A percentile compares a stretch with the other conserved stretches of the same genome.
These are phyloP conservation scores for Chelmon rostratus DNA, from an alignment of 2,797 vertebrate species.

Conservation along the genomic window DNA sequence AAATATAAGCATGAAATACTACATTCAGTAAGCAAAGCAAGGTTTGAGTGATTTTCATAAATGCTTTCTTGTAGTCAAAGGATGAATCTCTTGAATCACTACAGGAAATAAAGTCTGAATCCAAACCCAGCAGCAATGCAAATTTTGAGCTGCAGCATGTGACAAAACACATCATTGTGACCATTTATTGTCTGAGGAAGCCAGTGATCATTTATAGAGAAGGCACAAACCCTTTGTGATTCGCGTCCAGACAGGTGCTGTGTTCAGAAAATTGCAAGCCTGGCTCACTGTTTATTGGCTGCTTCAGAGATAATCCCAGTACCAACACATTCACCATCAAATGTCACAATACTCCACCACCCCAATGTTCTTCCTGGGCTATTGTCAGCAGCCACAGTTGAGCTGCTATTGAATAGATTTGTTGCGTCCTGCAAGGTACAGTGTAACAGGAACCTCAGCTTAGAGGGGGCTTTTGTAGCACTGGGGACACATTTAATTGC, in stretches of 20 bases:
- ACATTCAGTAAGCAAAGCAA: background rate
- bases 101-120: background rate
- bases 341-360: constrained; percentile 63
- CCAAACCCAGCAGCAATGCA: constrained; percentile 7
- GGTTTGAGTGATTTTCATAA: constrained; percentile 21
- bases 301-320: constrained; percentile 60
- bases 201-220: constrained; percentile 40
- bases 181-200: constrained; percentile 27
- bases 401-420: constrained; percentile 64
- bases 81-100: constrained; percentile 17
- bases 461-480: constrained; percentile 63
- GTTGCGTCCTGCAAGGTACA: constrained; percentile 59
- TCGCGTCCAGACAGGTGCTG: constrained; percentile 51
- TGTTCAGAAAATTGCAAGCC: constrained; percentile 58
- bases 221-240: constrained; percentile 47
- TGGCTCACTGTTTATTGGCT: constrained; percentile 48
- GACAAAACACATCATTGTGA: constrained; percentile 30
- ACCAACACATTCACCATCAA: constrained; percentile 62
- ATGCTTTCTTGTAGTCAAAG: background rate
- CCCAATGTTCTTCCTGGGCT: constrained; percentile 52
- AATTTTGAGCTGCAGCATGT: constrained; percentile 18
- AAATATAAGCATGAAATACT: constrained; percentile 10
- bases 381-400: constrained; percentile 56
- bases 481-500: constrained; percentile 72
- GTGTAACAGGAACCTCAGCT: constrained; percentile 64